Evolutionary conservation across 2,113 vertebrate genomes (phyloP).

Genomic region (Dasyornis broadbenti): DNA sequence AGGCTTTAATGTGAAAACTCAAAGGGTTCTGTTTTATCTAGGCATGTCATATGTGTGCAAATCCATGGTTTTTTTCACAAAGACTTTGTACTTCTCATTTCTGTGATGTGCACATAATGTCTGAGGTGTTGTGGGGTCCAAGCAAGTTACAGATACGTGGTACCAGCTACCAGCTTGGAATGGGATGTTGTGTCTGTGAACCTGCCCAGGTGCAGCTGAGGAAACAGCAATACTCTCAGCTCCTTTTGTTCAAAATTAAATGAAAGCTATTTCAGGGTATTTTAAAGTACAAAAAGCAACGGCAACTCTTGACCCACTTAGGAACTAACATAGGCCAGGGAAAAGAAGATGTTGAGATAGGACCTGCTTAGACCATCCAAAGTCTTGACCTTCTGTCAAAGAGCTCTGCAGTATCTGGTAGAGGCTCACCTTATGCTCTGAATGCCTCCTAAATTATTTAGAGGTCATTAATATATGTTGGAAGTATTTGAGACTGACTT

Average conservation of each 20-base stretch:
- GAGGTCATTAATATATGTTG: neutral
- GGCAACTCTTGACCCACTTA: neutral
- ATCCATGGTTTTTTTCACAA: neutral
- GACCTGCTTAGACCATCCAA: neutral
- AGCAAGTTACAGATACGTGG: neutral
- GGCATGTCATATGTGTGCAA: neutral
- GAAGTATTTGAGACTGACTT: neutral
- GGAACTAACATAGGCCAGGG: neutral
- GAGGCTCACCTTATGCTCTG: neutral
- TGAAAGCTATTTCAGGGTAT: neutral
- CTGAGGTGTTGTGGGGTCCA: neutral
- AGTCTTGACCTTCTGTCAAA: neutral
- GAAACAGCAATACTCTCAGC: neutral
- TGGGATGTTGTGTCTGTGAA: neutral
- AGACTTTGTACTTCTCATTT: neutral
- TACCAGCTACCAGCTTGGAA: neutral
- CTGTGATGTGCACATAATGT: neutral
- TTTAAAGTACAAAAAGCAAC: neutral
- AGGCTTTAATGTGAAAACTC: neutral
- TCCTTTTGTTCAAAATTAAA: neutral
- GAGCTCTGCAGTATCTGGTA: neutral
- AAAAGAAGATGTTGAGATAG: neutral
- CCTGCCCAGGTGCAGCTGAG: neutral
- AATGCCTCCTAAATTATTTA: slow-evolving; percentile 3
- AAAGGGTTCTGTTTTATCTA: neutral